These are phyloP conservation scores for Elgaria multicarinata DNA, from an alignment of 2,113 vertebrate species.

Conservation along the genomic window DNA sequence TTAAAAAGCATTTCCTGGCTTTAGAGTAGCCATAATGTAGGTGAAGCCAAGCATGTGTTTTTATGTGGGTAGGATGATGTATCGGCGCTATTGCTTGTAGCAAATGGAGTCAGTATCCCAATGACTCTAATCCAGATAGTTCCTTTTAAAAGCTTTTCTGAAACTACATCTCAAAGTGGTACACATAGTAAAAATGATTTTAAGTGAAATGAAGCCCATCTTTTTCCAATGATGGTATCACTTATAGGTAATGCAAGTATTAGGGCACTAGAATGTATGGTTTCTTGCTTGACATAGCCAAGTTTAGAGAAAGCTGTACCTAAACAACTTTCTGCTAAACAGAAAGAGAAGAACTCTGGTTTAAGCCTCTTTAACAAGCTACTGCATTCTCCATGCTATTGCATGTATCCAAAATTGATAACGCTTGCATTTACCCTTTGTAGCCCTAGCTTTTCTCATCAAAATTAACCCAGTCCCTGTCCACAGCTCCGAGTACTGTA, in stretches of 20 bases:
- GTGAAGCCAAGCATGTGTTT: constrained; percentile 18
- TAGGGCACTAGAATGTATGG: background rate
- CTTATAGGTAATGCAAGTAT: background rate
- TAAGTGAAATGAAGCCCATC: background rate
- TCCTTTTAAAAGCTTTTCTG: constrained; percentile 17
- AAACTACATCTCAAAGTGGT: background rate
- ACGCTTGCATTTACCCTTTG: background rate
- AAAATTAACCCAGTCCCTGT: background rate
- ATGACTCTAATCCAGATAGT: constrained; percentile 1
- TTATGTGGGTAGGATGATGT: constrained; percentile 2
- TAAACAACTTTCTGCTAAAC: background rate
- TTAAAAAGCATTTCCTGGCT: background rate
- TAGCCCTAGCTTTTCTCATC: background rate
- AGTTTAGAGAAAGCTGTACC: background rate
- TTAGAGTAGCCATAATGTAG: background rate
- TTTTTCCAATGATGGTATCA: background rate
- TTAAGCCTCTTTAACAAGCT: background rate
- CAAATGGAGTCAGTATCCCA: background rate
- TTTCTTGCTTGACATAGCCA: background rate
- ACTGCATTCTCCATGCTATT: background rate
- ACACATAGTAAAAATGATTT: background rate
- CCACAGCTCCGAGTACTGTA: too few relatives aligned
- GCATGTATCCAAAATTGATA: too few relatives aligned
- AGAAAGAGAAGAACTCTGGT: background rate
- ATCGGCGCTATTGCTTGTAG: background rate